A percentile compares a stretch with the other conserved stretches of the same genome.
These are phyloP conservation scores for Yponomeuta plumbellus DNA, from an alignment of 2,888 invertebrate species.

Conservation along the genomic window DNA sequence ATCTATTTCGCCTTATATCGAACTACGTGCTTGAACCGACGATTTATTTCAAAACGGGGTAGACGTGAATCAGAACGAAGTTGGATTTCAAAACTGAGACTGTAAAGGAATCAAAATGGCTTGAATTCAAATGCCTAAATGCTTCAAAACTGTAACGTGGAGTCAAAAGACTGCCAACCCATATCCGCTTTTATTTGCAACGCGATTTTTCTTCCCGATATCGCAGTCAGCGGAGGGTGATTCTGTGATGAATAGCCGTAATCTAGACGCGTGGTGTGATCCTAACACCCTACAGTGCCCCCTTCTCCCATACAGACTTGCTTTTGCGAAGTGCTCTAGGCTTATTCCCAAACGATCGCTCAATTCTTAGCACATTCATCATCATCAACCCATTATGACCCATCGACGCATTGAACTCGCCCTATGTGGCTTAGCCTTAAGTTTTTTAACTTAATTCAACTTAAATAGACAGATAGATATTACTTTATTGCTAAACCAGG, in stretches of 20 bases:
- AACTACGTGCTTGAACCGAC: no score
- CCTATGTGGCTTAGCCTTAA: no score
- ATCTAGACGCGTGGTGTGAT: conserved; percentile 3
- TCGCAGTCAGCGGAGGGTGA: neutral
- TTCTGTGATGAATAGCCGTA: conserved; percentile 6
- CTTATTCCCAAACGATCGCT: neutral
- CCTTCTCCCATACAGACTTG: neutral
- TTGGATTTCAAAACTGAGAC: neutral
- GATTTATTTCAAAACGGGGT: no score
- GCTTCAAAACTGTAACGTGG: neutral
- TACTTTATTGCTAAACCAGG: no score
- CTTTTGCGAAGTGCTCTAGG: neutral
- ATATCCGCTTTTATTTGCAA: neutral
- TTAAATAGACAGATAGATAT: no score
- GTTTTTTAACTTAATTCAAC: no score
- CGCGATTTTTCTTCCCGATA: conserved; percentile 1
- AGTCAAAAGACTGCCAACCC: neutral
- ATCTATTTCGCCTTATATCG: no score
- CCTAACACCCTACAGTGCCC: neutral
- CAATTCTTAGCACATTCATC: neutral
- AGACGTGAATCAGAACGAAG: no score
- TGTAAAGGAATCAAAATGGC: neutral
- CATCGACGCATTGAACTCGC: no score
- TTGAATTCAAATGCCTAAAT: neutral
- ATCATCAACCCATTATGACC: no score